Conservation (phyloP, 2,888 invertebrate genomes). For the Hypselothyrea guttata region DNA sequence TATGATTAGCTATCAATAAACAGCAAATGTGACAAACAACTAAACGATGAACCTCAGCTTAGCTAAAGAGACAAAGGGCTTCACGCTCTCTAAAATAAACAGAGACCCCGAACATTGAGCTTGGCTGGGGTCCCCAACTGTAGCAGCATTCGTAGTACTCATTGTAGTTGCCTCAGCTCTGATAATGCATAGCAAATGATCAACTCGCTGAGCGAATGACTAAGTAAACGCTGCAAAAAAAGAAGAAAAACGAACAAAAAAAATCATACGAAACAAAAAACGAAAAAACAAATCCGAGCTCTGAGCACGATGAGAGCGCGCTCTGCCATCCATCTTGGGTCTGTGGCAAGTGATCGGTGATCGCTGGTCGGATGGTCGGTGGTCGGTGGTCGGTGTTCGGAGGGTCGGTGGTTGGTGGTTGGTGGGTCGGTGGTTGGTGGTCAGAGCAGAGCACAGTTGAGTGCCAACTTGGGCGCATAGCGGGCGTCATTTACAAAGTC, state of each 20-base stretch:
- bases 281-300: slow-evolving; percentile 8
- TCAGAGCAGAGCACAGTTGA: slow-evolving; percentile 48
- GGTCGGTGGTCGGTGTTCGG: slow-evolving; percentile 27
- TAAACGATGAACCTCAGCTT: too few species aligned
- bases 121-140: too few species aligned
- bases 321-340: slow-evolving; percentile 32
- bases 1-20: too few species aligned
- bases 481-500: slow-evolving; percentile 54
- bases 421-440: slow-evolving; percentile 31
- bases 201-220: slow-evolving; percentile 41
- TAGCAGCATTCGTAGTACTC: too few species aligned
- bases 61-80: too few species aligned
- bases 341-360: slow-evolving; percentile 1
- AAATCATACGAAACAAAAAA: slow-evolving; percentile 24
- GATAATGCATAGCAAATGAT: slow-evolving; percentile 43
- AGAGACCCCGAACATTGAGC: too few species aligned
- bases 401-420: slow-evolving; percentile 28
- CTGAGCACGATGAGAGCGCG: background rate
- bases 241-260: slow-evolving; percentile 25
- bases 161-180: background rate
- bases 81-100: too few species aligned
- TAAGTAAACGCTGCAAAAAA: slow-evolving; percentile 43
- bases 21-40: too few species aligned
- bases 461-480: slow-evolving; percentile 66
- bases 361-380: slow-evolving; percentile 36